Percentiles rank a stretch among this genome's conserved stretches.
phyloP scores from a whole-genome alignment of 1,140 invertebrate species.

The Plectrocnemia conspersa region DNA sequence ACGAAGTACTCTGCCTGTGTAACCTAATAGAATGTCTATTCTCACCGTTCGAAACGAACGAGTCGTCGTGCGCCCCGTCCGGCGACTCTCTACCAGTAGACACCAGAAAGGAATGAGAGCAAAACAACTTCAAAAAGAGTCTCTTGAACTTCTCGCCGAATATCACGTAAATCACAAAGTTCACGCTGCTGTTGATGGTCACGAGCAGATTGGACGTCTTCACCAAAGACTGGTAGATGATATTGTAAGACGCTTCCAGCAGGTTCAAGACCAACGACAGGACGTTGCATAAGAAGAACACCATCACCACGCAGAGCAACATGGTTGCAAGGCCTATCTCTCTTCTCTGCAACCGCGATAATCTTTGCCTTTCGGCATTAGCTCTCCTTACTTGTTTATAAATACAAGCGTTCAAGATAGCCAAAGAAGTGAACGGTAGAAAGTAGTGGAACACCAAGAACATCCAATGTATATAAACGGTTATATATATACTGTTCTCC shows the following conservation, averaged over 20 bases:
- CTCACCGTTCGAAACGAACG: conserved; percentile 70
- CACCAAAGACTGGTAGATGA: conserved; percentile 69
- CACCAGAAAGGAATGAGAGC: conserved; percentile 56
- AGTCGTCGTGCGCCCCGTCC: conserved; percentile 71
- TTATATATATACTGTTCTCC: conserved; percentile 68
- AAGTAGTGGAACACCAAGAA: conserved; percentile 91
- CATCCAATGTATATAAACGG: conserved; percentile 87
- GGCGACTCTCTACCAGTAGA: conserved; percentile 60
- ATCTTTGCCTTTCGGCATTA: conserved; percentile 73
- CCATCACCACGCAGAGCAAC: conserved; percentile 88
- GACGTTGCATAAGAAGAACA: conserved; percentile 93
- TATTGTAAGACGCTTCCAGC: conserved; percentile 70
- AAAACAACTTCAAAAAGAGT: conserved; percentile 83
- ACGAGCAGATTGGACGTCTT: conserved; percentile 88
- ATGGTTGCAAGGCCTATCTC: conserved; percentile 90
- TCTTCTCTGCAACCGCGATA: conserved; percentile 74
- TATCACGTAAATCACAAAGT: conserved; percentile 95
- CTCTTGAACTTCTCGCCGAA: conserved; percentile 95
- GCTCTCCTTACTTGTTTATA: conserved; percentile 80
- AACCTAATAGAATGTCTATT: conserved; percentile 62
- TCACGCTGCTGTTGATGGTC: conserved; percentile 93
- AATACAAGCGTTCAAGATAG: conserved; percentile 85
- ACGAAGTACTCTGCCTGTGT: conserved; percentile 58
- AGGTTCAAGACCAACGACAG: conserved; percentile 86
- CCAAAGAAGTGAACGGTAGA: conserved; percentile 78